Percentiles rank a stretch among this genome's conserved stretches.
Evolutionary conservation across 2,888 invertebrate species (phyloP).

Genomic region (Drosophila atripex): DNA sequence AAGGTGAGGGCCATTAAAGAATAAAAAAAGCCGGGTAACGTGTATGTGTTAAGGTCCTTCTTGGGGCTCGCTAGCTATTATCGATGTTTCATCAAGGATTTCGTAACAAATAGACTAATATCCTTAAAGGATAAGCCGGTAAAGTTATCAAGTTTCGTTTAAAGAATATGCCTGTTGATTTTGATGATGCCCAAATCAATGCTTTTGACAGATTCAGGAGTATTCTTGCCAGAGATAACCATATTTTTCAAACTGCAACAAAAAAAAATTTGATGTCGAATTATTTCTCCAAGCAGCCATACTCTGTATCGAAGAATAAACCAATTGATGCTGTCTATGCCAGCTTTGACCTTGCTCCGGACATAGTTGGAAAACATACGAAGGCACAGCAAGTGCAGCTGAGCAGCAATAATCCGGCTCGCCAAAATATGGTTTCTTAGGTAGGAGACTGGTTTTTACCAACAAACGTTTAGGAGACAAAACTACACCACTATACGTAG

Average conservation of each 20-base stretch:
- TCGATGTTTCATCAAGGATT: no score
- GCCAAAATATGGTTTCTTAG: not conserved
- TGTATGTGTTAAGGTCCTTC: not conserved
- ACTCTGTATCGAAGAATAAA: no score
- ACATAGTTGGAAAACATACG: no score
- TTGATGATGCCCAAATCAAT: not conserved
- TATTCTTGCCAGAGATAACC: no score
- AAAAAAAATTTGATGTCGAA: no score
- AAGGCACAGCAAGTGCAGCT: no score
- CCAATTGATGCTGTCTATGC: no score
- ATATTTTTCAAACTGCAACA: no score
- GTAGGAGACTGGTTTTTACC: not conserved
- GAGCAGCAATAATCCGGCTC: no score
- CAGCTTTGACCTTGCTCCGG: no score
- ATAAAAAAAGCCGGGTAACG: not conserved
- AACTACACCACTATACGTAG: no score
- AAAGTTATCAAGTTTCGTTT: not conserved
- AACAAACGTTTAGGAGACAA: not conserved
- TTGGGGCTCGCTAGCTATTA: not conserved
- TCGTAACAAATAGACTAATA: not conserved
- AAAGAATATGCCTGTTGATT: not conserved
- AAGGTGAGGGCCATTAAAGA: conserved; percentile 1
- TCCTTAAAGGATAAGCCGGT: not conserved
- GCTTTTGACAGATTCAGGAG: not conserved
- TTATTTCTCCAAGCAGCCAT: no score